Conservation (phyloP, 64 coral and sea anemone species). For the Pocillopora damicornis region DNA sequence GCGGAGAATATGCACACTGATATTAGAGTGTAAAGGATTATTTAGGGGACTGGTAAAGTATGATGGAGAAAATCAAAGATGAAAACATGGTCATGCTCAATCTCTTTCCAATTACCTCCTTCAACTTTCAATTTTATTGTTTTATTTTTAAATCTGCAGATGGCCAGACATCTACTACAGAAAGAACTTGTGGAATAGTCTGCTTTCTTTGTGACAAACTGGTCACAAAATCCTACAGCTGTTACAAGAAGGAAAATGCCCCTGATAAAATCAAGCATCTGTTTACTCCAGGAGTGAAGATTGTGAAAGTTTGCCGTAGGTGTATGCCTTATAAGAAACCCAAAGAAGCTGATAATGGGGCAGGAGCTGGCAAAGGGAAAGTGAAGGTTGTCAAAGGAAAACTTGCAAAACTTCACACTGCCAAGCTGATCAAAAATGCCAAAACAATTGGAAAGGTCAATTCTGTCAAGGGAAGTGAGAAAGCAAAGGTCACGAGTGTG, state of each 20-base stretch:
- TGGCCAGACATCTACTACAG: conserved; percentile 1
- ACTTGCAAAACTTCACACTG: conserved; percentile 30
- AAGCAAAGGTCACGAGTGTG: conserved; percentile 5
- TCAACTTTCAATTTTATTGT: background rate
- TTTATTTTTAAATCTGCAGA: background rate
- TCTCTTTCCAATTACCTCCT: background rate
- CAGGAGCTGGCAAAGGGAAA: conserved; percentile 50
- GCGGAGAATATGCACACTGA: no score
- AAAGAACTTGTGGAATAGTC: conserved; percentile 75
- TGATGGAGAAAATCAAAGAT: no score
- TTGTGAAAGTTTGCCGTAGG: conserved; percentile 81
- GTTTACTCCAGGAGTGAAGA: conserved; percentile 67
- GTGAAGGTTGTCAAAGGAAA: conserved; percentile 30
- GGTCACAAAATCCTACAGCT: conserved; percentile 90
- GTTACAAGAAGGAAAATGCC: conserved; percentile 76
- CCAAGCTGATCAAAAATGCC: conserved; percentile 53
- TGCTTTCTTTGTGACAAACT: conserved; percentile 72
- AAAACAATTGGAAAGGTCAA: conserved; percentile 39
- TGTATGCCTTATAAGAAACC: conserved; percentile 95
- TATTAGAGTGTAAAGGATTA: no score
- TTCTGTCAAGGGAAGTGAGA: conserved; percentile 17
- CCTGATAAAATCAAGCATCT: conserved; percentile 80
- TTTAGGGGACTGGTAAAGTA: no score
- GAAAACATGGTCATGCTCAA: no score
- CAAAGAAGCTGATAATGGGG: conserved; percentile 28